These are phyloP conservation scores for Mormoops blainvillei DNA, from an alignment of 2,113 vertebrate genomes.

Conservation along the genomic window DNA sequence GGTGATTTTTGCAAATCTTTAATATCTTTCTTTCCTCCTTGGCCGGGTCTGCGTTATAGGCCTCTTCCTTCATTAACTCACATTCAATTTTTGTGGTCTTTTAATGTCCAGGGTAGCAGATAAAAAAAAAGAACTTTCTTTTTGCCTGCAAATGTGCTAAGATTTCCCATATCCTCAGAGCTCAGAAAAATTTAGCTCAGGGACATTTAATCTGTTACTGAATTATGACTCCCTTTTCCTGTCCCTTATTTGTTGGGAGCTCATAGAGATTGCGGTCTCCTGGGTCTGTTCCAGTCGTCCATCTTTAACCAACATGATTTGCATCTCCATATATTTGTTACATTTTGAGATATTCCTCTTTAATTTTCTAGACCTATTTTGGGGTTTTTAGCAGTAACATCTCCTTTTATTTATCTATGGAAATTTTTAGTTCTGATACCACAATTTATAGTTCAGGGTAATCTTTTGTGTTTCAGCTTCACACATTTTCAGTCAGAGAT, in stretches of 20 bases:
- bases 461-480: not conserved
- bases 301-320: constrained; percentile 54
- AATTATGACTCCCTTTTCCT: not conserved
- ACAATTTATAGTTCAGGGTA: constrained; percentile 3
- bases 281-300: not conserved
- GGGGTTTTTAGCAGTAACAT: not conserved
- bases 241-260: not conserved
- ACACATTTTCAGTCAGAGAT: not conserved
- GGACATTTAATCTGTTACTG: not conserved
- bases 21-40: not conserved
- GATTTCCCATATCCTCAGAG: not conserved
- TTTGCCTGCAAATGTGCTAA: not conserved
- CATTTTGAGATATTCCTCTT: constrained; percentile 33
- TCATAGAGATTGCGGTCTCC: not conserved
- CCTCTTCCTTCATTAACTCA: not conserved
- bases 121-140: not conserved
- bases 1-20: not conserved
- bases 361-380: not conserved
- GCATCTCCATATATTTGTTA: constrained; percentile 41
- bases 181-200: not conserved
- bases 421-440: not conserved
- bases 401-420: not conserved
- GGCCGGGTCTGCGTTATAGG: not conserved
- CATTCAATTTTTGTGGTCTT: not conserved
- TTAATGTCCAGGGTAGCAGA: not conserved